Conservation (phyloP, 2,888 invertebrate species). For the Ethmia dodecea region DNA sequence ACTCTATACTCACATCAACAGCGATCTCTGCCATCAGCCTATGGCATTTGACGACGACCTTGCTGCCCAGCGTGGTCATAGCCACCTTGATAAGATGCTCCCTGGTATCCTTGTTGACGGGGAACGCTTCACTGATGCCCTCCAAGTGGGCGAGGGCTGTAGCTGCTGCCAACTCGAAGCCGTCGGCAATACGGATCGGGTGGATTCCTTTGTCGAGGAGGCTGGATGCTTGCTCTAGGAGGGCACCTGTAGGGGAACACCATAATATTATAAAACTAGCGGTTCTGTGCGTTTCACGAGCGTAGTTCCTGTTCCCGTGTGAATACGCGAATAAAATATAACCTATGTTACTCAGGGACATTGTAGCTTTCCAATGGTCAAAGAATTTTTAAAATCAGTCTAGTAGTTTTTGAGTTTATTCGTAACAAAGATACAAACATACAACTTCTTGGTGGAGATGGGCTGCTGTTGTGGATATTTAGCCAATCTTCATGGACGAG, state of each 20-base stretch:
- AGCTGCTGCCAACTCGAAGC: slow-evolving; percentile 97
- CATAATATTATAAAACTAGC: too few species aligned
- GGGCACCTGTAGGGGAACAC: slow-evolving; percentile 81
- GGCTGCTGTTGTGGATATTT: too few species aligned
- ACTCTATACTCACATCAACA: slow-evolving; percentile 77
- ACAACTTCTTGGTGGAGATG: too few species aligned
- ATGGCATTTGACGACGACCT: slow-evolving; percentile 98
- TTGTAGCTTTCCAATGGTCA: too few species aligned
- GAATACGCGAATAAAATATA: too few species aligned
- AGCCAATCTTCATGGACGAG: too few species aligned
- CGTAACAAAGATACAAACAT: too few species aligned
- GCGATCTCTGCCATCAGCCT: slow-evolving; percentile 99
- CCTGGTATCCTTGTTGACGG: slow-evolving; percentile 87
- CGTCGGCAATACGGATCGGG: slow-evolving; percentile 98
- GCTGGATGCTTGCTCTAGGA: slow-evolving; percentile 95
- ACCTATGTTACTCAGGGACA: too few species aligned
- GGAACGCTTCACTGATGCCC: slow-evolving; percentile 92
- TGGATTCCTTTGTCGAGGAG: slow-evolving; percentile 98
- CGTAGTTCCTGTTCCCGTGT: too few species aligned
- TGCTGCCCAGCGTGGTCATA: slow-evolving; percentile 98
- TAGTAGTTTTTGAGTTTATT: too few species aligned
- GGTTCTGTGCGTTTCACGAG: too few species aligned
- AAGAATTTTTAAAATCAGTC: too few species aligned
- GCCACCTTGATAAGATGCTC: slow-evolving; percentile 96
- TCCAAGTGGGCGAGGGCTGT: slow-evolving; percentile 92